These are phyloP conservation scores for Phymorhynchus buccinoides DNA, from an alignment of 1,140 invertebrate species.

Conservation along the genomic window DNA sequence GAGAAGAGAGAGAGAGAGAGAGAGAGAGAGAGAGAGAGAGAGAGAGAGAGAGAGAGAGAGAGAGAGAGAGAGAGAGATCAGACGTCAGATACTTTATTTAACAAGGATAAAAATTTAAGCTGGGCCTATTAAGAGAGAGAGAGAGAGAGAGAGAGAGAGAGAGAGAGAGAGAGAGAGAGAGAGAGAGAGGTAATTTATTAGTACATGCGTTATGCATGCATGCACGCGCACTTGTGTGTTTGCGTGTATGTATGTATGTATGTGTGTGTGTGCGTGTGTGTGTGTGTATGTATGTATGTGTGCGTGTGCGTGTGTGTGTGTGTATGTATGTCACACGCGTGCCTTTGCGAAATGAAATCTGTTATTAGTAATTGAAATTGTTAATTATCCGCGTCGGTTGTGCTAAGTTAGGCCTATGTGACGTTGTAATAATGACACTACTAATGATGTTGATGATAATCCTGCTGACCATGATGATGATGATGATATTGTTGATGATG, in stretches of 20 bases:
- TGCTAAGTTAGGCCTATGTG: not conserved
- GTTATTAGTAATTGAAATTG: no score
- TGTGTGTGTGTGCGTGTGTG: slow-evolving; percentile 4
- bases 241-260: not conserved
- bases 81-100: not conserved
- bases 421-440: no score
- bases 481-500: no score
- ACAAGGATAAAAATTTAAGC: not conserved
- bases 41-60: slow-evolving; percentile 20
- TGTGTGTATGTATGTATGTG: not conserved
- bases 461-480: not conserved
- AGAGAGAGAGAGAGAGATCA: not conserved
- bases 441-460: not conserved
- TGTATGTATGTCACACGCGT: not conserved
- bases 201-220: not conserved
- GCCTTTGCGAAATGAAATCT: no score
- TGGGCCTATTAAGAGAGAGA: not conserved
- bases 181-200: not conserved
- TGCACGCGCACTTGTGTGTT: not conserved
- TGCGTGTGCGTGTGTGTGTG: no score
- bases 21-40: slow-evolving; percentile 12
- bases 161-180: no score
- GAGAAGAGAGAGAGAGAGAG: not conserved
- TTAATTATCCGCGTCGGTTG: not conserved
- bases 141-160: no score